Percentiles rank a stretch among this genome's conserved stretches.
phyloP scores from a whole-genome alignment of 2,113 vertebrate genomes.

The Oncorhynchus mykiss region DNA sequence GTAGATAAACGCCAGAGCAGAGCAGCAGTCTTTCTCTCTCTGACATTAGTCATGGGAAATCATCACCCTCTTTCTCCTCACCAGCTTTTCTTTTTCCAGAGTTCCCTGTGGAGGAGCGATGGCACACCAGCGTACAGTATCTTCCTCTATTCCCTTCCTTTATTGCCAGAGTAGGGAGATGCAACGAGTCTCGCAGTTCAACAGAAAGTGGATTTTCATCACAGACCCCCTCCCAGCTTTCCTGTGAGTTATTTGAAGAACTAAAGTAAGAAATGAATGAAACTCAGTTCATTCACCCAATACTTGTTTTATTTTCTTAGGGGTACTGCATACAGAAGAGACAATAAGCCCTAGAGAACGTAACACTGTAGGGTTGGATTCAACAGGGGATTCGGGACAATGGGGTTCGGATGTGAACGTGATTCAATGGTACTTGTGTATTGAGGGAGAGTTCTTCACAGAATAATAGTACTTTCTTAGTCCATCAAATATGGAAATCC shows the following conservation, averaged over 20 bases:
- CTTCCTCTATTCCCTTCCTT: slow-evolving; percentile 33
- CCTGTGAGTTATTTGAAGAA: background rate
- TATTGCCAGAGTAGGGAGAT: background rate
- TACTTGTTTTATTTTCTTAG: too few relatives aligned
- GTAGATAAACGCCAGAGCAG: slow-evolving; percentile 56
- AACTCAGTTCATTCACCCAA: too few relatives aligned
- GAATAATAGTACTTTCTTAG: too few relatives aligned
- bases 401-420: background rate
- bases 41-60: slow-evolving; percentile 61
- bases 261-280: too few relatives aligned
- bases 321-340: too few relatives aligned
- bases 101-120: slow-evolving; percentile 32
- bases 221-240: slow-evolving; percentile 33
- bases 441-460: too few relatives aligned
- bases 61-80: slow-evolving; percentile 53
- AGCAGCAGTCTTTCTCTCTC: slow-evolving; percentile 53
- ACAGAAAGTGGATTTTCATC: background rate
- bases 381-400: background rate
- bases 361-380: background rate
- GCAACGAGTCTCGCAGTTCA: background rate
- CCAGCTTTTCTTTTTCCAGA: slow-evolving; percentile 5
- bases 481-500: too few relatives aligned
- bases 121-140: background rate
- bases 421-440: too few relatives aligned
- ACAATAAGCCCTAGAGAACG: too few relatives aligned